Percentiles rank a stretch among this genome's conserved stretches.
phyloP scores from a whole-genome alignment of 2,797 vertebrate genomes.

The Clarias fuscus region DNA sequence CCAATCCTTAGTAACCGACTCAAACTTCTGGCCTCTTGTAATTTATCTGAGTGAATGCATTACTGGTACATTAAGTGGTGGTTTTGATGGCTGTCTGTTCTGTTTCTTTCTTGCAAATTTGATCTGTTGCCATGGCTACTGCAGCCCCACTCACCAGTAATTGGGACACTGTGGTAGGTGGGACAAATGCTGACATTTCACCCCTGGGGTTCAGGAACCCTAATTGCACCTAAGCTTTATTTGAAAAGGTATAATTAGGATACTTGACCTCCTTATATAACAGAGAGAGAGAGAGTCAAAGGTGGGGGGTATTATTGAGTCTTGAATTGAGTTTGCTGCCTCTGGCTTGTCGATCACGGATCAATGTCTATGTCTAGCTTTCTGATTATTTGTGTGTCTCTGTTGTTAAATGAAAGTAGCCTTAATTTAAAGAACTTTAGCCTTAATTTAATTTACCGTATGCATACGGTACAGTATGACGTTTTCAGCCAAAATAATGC shows the following conservation, averaged over 20 bases:
- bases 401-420: background rate
- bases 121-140: conserved; percentile 41
- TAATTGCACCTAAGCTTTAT: conserved; percentile 40
- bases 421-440: background rate
- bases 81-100: background rate
- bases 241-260: conserved; percentile 44
- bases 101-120: background rate
- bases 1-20: background rate
- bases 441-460: background rate
- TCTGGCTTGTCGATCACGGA: background rate
- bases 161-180: conserved; percentile 36
- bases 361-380: background rate
- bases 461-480: background rate
- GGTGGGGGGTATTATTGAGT: background rate
- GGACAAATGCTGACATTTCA: conserved; percentile 10
- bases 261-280: conserved; percentile 15
- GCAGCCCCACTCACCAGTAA: conserved; percentile 33
- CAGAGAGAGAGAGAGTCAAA: background rate
- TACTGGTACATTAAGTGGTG: background rate
- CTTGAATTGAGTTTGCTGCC: background rate
- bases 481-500: background rate
- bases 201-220: conserved; percentile 35
- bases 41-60: background rate
- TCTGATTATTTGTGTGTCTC: background rate
- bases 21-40: background rate